phyloP scores from a whole-genome alignment of 2,888 invertebrate species.

The Ephialtes manifestator region DNA sequence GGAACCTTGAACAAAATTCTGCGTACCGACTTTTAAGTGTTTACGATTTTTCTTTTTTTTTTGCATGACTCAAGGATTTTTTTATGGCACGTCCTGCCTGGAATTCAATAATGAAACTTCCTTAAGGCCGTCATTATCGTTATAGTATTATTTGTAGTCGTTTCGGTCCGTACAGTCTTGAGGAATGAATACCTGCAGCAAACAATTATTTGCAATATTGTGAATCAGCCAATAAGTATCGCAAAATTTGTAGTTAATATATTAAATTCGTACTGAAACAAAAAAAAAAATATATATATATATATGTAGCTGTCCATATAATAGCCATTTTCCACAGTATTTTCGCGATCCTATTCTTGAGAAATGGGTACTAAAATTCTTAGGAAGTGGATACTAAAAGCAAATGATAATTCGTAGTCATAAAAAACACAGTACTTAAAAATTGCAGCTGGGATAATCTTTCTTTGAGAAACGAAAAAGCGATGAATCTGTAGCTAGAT shows the following conservation, averaged over 20 bases:
- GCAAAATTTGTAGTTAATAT: neutral
- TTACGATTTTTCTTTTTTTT: conserved; percentile 15
- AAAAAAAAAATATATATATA: neutral
- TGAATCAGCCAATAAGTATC: neutral
- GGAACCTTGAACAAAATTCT: conserved; percentile 43
- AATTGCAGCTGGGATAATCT: too few species aligned
- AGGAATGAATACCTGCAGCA: too few species aligned
- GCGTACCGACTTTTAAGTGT: neutral
- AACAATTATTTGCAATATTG: neutral
- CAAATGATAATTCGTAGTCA: too few species aligned
- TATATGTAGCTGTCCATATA: too few species aligned
- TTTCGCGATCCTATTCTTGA: too few species aligned
- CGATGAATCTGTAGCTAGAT: too few species aligned
- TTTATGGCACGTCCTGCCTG: neutral
- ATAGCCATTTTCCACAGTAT: too few species aligned
- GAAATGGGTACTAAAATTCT: neutral
- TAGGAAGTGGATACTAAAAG: neutral
- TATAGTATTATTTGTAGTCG: neutral
- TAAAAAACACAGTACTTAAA: too few species aligned
- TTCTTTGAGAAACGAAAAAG: too few species aligned
- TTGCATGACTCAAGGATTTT: neutral
- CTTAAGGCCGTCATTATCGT: neutral
- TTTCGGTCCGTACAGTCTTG: neutral
- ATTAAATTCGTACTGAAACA: neutral
- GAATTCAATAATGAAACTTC: neutral